Conservation (phyloP, 2,113 vertebrate species). For the Rattus norvegicus region GRCr8 NC_086019.1:188511001-188511500, state of each 20-base stretch:
- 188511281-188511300: background rate
- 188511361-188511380: background rate
- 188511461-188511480: background rate
- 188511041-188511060: constrained; percentile 85
- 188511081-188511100: constrained; percentile 16
- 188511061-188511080: constrained; percentile 81
- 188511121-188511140: constrained; percentile 60
- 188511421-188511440: background rate
- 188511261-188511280: constrained; percentile 6
- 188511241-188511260: background rate
- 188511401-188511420: background rate
- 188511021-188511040: constrained; percentile 87
- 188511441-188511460: background rate
- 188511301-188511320: background rate
- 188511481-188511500: background rate
- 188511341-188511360: background rate
- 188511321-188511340: background rate
- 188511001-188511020: constrained; percentile 87
- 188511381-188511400: rapidly evolving
- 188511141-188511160: constrained; percentile 34
- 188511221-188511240: constrained; percentile 19
- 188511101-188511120: background rate
- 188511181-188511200: constrained; percentile 69
- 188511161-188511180: constrained; percentile 66
- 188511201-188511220: constrained; percentile 50